Percentiles rank a stretch among this genome's conserved stretches.
These are phyloP conservation scores for Adelphocoris suturalis DNA, from an alignment of 2,888 invertebrate species.

Conservation along the genomic window DNA sequence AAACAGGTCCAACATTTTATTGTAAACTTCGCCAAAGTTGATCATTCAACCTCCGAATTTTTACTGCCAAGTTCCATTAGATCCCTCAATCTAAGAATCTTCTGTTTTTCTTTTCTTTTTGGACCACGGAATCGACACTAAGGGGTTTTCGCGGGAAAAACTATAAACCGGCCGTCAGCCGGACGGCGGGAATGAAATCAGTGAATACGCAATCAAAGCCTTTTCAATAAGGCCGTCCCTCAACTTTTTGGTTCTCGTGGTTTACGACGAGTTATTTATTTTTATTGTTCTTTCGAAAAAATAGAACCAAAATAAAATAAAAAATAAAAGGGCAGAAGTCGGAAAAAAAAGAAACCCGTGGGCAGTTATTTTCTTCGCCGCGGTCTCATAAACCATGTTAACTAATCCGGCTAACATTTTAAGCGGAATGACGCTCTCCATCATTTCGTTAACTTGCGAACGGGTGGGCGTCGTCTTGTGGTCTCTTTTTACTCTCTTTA, in stretches of 20 bases:
- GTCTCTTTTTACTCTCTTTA: not conserved
- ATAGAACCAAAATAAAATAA: not conserved
- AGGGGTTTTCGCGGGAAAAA: not conserved
- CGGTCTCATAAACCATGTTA: conserved; percentile 13
- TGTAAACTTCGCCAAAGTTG: not conserved
- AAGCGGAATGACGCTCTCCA: conserved; percentile 34
- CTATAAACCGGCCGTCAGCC: not conserved
- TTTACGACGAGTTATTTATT: not conserved
- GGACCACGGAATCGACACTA: not conserved
- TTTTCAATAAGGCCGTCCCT: conserved; percentile 28
- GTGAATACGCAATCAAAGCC: conserved; percentile 33
- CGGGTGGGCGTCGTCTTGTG: not conserved
- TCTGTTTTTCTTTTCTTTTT: not conserved
- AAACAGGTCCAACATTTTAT: not conserved
- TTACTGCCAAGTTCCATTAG: conserved; percentile 30
- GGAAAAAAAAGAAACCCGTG: conserved; percentile 12
- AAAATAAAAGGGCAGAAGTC: not conserved
- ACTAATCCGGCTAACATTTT: conserved; percentile 29
- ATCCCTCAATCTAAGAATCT: not conserved
- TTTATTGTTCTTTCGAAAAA: conserved; percentile 6
- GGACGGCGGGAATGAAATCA: not conserved
- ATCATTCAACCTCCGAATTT: not conserved
- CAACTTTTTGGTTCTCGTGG: conserved; percentile 4
- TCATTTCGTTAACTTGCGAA: not conserved
- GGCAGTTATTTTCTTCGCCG: not conserved